Percentiles rank a stretch among this genome's conserved stretches.
Conservation (phyloP, 2,888 invertebrate species). For the Cephonodes hylas region DNA sequence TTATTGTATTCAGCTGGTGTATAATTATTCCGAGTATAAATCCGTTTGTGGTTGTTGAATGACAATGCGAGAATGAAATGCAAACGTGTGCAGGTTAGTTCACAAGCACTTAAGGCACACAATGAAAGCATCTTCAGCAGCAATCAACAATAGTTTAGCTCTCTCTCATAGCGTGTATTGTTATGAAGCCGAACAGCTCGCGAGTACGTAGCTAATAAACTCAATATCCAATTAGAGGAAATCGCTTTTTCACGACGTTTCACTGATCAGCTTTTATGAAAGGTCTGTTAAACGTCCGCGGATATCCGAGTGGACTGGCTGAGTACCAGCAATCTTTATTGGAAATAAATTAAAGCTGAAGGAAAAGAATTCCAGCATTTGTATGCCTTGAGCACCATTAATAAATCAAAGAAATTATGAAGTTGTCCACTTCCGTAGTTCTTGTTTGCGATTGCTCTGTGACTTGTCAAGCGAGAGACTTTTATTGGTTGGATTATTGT, state of each 20-base stretch:
- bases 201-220: slow-evolving; percentile 36
- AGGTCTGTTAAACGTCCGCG: slow-evolving; percentile 37
- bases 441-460: slow-evolving; percentile 1
- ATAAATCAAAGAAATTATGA: slow-evolving; percentile 11
- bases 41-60: background rate
- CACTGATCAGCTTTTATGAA: slow-evolving; percentile 52
- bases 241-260: slow-evolving; percentile 48
- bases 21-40: background rate
- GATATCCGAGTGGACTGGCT: slow-evolving; percentile 29
- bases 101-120: background rate
- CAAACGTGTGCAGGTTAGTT: background rate
- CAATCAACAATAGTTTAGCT: background rate
- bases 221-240: slow-evolving; percentile 51
- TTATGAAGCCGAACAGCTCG: slow-evolving; percentile 27
- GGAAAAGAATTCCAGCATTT: slow-evolving; percentile 43
- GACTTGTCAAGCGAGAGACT: slow-evolving; percentile 1
- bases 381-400: slow-evolving; percentile 27
- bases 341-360: slow-evolving; percentile 52
- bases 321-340: slow-evolving; percentile 45
- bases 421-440: slow-evolving; percentile 9
- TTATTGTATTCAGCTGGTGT: background rate
- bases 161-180: slow-evolving; percentile 26
- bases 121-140: background rate
- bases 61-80: background rate
- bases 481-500: slow-evolving; percentile 1